Evolutionary conservation across 2,113 vertebrate species (phyloP), one percentile per base, ranked within the genome.

Genomic region (Pandion haliaetus): DNA sequence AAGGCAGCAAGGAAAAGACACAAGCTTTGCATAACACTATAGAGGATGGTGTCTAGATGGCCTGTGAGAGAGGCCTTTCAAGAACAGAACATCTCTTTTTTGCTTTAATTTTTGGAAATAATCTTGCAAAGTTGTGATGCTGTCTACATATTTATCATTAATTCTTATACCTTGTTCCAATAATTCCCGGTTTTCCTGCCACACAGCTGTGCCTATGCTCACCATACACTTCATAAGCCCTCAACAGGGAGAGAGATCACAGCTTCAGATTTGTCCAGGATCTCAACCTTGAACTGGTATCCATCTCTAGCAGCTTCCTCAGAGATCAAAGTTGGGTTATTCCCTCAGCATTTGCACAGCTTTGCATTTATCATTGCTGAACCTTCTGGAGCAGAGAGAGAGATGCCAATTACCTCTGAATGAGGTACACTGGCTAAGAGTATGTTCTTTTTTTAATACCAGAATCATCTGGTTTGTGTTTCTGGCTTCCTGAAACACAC

Each of bases 361-460:
- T 94, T 94, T 82, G 54, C 62, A 73, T 90, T 87, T 87, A 91
- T 89, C 66, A 77, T 1, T 85, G 50, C 54, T 80, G 78, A 95
- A 90, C 50, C 36, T 95, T 97, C 71, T 95, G 71, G 82, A 91
- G 49, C 26, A 91, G 54, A 92, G 34, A 92, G 34, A 86, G n/a
- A 90, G 44, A 91, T 47, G 32, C 62, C 70, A 70, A 83, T 95
- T 95, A 95, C 81, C 66, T 94, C 84, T 80, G 84, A 96, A 94
- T 58, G 62, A 95, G 93, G 82, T 93, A 72, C 70, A 80, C 36
- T 55, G 66, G 89, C 70, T 94, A 96, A 74, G 74, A 92, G 50
- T 73, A 85, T 29, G 45, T 90, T 93, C 90, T 92, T 94, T 94
- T 95, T 88, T 94, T 89, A 94, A 95, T 88, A 94, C 74, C 71